Base-by-base conservation (phyloP, 2,888 invertebrate species). In the Lasioglossum calceatum region DNA sequence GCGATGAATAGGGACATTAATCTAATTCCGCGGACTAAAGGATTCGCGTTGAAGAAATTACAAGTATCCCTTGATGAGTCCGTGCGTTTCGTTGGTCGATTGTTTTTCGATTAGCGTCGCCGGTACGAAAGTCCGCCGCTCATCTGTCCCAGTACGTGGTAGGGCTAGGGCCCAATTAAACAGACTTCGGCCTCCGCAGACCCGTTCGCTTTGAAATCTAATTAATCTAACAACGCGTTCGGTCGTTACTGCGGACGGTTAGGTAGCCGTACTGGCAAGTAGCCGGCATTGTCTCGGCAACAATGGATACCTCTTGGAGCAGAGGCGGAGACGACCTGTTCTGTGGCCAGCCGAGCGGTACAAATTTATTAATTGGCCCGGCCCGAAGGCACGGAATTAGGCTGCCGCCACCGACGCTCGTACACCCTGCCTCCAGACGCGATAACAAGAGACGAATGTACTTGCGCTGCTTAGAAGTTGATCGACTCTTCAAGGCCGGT, bases 331-430 rank as follows among this genome's bases (percentile, higher is more conserved):
- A 84, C 82, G 84, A 79, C 82, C 85, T 87, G 90, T 90, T 91
- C 87, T 87, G 84, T 81, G 89, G 85, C 85, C 88, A 89, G 89
- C 87, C 91, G 84, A 88, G 88, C 91, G 90, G 90, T 91, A 91
- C 92, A 93, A 93, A 93, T 93, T 93, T 93, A 93, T 93, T 93
- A 93, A 93, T 93, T 92, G 92, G 87, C 91, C 88, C 83, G 88
- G 87, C 82, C 86, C 87, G 88, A 89, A 87, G 89, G 73, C 84
- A 74, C 74, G 83, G 85, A 87, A 91, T 90, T 90, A 90, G 87
- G 78, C 86, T 84, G 44, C 74, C 77, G 47, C 47, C 47, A 4
- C 47, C 16, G 47, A 4, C 47, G 78, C 82, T 77, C 44, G 72
- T 47, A 44, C 67, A 27, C 47, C 44, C 81, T 70, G 36, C 39